phyloP scores from a whole-genome alignment of 2,888 invertebrate genomes.

The Sylvicola fuscatus region DNA sequence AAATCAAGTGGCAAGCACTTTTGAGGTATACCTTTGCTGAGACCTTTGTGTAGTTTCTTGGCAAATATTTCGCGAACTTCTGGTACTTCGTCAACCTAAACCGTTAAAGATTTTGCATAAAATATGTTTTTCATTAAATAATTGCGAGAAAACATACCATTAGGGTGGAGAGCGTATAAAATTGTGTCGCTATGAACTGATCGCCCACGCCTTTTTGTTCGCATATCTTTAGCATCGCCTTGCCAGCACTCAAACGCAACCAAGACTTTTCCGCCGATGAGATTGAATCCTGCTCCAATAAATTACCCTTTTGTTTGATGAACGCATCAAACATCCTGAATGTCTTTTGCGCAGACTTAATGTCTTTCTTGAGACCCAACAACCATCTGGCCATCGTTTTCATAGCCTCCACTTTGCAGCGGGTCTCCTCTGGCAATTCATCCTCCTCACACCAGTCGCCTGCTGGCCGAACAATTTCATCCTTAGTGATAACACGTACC shows the following conservation, averaged over 20 bases:
- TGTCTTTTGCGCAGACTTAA: slow-evolving; percentile 76
- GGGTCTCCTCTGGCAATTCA: slow-evolving; percentile 72
- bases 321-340: slow-evolving; percentile 89
- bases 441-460: slow-evolving; percentile 63
- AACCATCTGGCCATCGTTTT: slow-evolving; percentile 96
- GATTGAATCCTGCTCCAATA: slow-evolving; percentile 49
- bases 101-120: slow-evolving; percentile 10
- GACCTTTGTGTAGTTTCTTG: slow-evolving; percentile 78
- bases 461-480: slow-evolving; percentile 8
- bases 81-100: slow-evolving; percentile 48
- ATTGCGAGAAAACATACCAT: slow-evolving; percentile 42
- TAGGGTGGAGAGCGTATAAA: slow-evolving; percentile 77
- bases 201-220: slow-evolving; percentile 93
- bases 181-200: slow-evolving; percentile 85
- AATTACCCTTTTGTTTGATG: slow-evolving; percentile 78
- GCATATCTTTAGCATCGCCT: slow-evolving; percentile 90
- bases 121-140: neutral
- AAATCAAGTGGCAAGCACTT: slow-evolving; percentile 89
- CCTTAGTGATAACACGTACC: slow-evolving; percentile 45
- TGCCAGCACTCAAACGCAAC: slow-evolving; percentile 77
- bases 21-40: slow-evolving; percentile 61
- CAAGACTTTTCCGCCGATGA: slow-evolving; percentile 84
- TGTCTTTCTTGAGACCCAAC: slow-evolving; percentile 72
- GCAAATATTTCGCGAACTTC: slow-evolving; percentile 81
- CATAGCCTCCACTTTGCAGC: slow-evolving; percentile 82